Base-by-base conservation (phyloP, 2,797 vertebrate genomes). In the Hydrocynus forskahlii region DNA sequence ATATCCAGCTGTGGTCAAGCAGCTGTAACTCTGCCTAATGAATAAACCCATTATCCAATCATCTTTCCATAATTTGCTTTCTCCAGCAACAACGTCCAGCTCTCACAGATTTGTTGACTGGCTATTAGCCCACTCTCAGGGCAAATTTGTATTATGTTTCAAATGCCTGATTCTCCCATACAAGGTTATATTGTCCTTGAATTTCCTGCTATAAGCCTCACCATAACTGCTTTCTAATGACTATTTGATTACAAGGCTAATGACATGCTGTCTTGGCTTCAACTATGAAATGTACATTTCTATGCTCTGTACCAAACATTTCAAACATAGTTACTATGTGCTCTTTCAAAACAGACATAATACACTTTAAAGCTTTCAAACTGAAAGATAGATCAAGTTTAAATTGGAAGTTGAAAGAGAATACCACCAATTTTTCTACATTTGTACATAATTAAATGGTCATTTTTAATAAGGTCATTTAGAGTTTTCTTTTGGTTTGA, bases 11-110 rank as follows among this genome's bases (percentile, higher is more conserved):
- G 72, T 64, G 1, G 0, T 73, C 73, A 73, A 50, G 59, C 16
- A 54, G 29, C 3, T 17, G 64, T 45, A 40, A 50, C 19, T 48
- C 75, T 7, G 29, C 5, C 63, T 66, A 23, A 48, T 71, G 5
- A 21, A 76, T 71, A 50, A 76, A 2, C 21, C 60, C 69, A n/a
- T 79, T 75, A 79, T 75, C 54, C 25, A 29, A 50, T 74, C 2
- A 43, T 70, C 76, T 60, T 48, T n/a, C 50, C 17, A 45, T 29
- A 63, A 78, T 57, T 81, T 57, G 17, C 76, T n/a, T 60, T 59
- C 10, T 40, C 25, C 12, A 9, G 38, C 21, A 68, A 60, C 25
- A 63, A 9, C 17, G 45, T 54, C 45, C 19, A 35, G 54, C 29
- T 40, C 17, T 57, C 35, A 10, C 52, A 74, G 19, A 57, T 74